Base-by-base conservation (phyloP, 92 coral and sea anemone genomes). In the Actinostola sp. region DNA sequence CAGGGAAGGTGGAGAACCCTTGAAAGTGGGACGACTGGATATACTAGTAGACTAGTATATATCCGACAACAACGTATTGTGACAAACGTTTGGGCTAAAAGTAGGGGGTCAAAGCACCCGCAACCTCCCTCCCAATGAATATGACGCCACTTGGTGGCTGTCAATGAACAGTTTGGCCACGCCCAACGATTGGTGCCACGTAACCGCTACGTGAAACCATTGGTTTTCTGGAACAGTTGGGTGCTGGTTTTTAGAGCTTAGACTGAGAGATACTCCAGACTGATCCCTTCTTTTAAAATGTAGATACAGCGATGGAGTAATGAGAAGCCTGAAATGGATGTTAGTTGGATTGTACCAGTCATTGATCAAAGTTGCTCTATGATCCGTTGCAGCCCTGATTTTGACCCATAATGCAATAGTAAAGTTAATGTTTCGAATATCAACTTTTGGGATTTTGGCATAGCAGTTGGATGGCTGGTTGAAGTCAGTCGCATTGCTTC, bases 151-250 rank as follows among this genome's bases (percentile, higher is more conserved):
- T 46, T 46, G 35, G 8, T 27, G n/a, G 16, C 41, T 12, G 60
- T 67, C 73, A 25, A 67, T 51, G 26, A 45, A 67, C 0, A 67
- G 61, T 16, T 44, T 67, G 35, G 24, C 58, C 10, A 46, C 43
- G 13, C 57, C 57, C 17, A 8, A 14, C 3, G 10, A 6, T 14
- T 42, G 56, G 1, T 66, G 13, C 72, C 72, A 66, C 17, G 72
- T 66, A 33, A 66, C 72, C 15, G 72, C 72, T 24, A 31, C 42
- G 55, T 66, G 72, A 11, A 3, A 10, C 72, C 72, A 67, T 13
- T 63, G 17, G 26, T 26, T 26, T 5, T 9, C 34, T 5, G 15
- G 33, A n/a, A 62, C 21, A 56, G 33, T 24, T 1, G 24, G 16
- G 2, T 7, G 66, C 28, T 60, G 66, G 2, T 2, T 39, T 16